These are phyloP conservation scores for Hydrotaea diabolus DNA, from an alignment of 2,888 invertebrate genomes.

Conservation along the genomic window DNA sequence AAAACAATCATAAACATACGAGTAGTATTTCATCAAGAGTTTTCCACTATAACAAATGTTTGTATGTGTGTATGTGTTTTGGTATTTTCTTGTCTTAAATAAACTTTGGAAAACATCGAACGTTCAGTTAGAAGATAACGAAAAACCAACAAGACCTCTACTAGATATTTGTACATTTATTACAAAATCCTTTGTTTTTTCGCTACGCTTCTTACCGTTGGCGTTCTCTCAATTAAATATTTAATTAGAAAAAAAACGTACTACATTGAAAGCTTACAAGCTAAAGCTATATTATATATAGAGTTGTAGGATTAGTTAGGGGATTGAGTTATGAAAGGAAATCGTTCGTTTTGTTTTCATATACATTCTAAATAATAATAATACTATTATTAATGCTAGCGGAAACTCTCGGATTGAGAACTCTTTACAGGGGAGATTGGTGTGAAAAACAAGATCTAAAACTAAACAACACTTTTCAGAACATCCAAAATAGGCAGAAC, in stretches of 20 bases:
- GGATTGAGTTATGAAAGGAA: neutral
- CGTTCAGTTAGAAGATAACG: neutral
- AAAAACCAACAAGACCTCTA: too few relatives aligned
- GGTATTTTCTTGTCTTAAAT: neutral
- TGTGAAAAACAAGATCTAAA: neutral
- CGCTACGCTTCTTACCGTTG: neutral
- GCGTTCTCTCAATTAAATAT: neutral
- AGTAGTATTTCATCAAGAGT: neutral
- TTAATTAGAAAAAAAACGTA: constrained; percentile 4
- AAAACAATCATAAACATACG: neutral
- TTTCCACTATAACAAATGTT: constrained; percentile 14
- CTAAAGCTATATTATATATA: constrained; percentile 56
- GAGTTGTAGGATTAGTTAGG: neutral
- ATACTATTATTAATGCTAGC: too few relatives aligned
- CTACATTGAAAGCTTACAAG: constrained; percentile 60
- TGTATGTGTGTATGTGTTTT: neutral
- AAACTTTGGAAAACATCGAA: neutral
- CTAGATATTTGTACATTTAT: neutral
- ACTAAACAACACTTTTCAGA: too few relatives aligned
- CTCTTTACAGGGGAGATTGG: constrained; percentile 9
- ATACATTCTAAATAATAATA: neutral
- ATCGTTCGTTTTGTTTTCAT: constrained; percentile 48
- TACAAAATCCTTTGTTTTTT: neutral
- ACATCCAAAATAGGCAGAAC: too few relatives aligned
- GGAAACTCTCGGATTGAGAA: neutral